These are phyloP conservation scores for Hemicentrotus pulcherrimus DNA, from an alignment of 35 echinoderm and acorn worm genomes.

Conservation along the genomic window DNA sequence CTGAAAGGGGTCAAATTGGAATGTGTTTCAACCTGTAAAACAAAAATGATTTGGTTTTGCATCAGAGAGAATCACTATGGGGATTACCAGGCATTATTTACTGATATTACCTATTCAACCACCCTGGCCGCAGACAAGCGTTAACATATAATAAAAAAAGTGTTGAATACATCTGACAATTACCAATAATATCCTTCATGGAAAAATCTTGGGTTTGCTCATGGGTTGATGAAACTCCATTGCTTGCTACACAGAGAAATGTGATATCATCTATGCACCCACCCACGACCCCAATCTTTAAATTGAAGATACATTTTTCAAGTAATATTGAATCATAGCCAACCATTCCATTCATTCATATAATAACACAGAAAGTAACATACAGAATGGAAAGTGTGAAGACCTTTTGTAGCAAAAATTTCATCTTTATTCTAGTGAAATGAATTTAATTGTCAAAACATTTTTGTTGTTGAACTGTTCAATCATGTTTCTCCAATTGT, in stretches of 20 bases:
- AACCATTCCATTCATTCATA: neutral
- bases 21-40: neutral
- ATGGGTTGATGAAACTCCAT: neutral
- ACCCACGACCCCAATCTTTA: neutral
- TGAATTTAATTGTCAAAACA: neutral
- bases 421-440: neutral
- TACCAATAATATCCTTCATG: neutral
- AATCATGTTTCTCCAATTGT: neutral
- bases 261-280: neutral
- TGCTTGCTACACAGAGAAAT: neutral
- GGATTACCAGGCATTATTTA: neutral
- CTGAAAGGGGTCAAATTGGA: constrained; percentile 9
- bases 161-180: neutral
- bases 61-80: neutral
- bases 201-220: neutral
- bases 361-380: neutral
- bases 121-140: neutral
- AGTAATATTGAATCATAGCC: neutral
- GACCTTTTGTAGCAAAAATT: neutral
- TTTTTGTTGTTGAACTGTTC: neutral
- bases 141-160: neutral
- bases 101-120: neutral
- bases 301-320: neutral
- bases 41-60: neutral
- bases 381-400: neutral